Evolutionary conservation across 2,113 vertebrate genomes (phyloP), one percentile per base, ranked within the genome.

Genomic region (Cryptoleucopteryx plumbea): DNA sequence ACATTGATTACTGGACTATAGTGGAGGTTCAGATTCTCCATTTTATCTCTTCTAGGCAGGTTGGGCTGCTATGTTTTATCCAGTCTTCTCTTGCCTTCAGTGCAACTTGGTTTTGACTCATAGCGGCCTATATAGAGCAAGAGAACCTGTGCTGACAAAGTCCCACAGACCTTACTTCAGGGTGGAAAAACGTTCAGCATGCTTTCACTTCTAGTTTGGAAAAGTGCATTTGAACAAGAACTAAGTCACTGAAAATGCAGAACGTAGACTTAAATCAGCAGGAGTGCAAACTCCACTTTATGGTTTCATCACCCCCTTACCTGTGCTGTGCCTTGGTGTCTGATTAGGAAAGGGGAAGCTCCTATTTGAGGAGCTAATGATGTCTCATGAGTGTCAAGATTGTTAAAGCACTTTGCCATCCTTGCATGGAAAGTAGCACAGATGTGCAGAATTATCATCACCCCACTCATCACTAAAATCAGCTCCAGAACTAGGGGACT

Each of bases 221-320:
- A 82, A 95, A 66, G n/a, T 38, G 45, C 36, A 72, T 71, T 34
- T 43, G 53, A 92, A 81, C 31, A 86, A 82, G 58, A 90, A 92
- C 25, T 7, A 55, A 74, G 40, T 61, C 36, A 32, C 65, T 82
- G 81, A 68, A 87, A 92, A 93, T 27, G 59, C 11, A 80, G 62
- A 70, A n/a, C 20, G 9, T 5, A 20, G 81, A 62, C 34, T 71
- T 62, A 50, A 66, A 66, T 43, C 52, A 91, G 36, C 43, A 65
- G 48, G 27, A 91, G 17, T 12, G 65, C 8, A 23, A 95, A 74
- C 25, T 67, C 56, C 16, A 22, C 20, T 73, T 80, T 7, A 45
- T 23, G 58, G 22, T 85, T 85, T 63, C 78, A 50, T 62, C 31
- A 55, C 29, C 22, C 7, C 16, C 11, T 93, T 61, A 56, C 31